Base-by-base conservation (phyloP, 2,113 vertebrate species). In the Clupea harengus region DNA sequence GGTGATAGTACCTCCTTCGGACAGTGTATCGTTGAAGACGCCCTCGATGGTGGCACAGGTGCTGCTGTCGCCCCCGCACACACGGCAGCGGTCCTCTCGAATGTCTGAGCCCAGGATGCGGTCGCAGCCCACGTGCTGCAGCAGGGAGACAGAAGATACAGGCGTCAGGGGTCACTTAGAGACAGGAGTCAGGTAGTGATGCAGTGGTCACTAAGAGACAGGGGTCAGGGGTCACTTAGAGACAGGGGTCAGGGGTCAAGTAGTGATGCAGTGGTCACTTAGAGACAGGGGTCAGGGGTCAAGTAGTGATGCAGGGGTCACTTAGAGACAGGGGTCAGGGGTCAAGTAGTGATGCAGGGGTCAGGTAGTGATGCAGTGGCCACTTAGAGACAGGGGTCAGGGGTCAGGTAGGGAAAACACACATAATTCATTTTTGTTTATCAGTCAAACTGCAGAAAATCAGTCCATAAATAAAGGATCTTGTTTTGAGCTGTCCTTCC, bases 121-220 rank as follows among this genome's bases (percentile, higher is more conserved):
- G 92, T 99, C 98, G 0, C 98, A 99, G 89, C 98, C 98, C 83
- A 99, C 97, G 0, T 99, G 98, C 98, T 99, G 92, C 3, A 9
- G 47, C 13, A 54, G 44, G 32, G 39, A 39, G 54, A 83, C 81
- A 47, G n/a, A 25, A 86, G 20, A 46, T 17, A 81, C 9, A 82
- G 17, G 32, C 46, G 82, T 81, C 90, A 86, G 80, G 85, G 81
- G 6, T 89, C 89, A 90, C 8, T 64, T n/a, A 82, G 39, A 13
- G 39, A 13, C 0, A 60, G 60, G 60, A 7, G 60, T 64, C 60
- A 64, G 60, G 22, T 22, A 22, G 57, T n/a, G n/a, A n/a, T n/a
- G n/a, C n/a, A n/a, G n/a, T n/a, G n/a, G n/a, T n/a, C n/a, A n/a
- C n/a, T n/a, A 25, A 86, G 20, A 46, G 17, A 81, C 9, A 82